Evolutionary conservation across 35 echinoderm and acorn worm species (phyloP), one percentile per base, ranked within the genome.

Genomic region (Antedon bifida): DNA sequence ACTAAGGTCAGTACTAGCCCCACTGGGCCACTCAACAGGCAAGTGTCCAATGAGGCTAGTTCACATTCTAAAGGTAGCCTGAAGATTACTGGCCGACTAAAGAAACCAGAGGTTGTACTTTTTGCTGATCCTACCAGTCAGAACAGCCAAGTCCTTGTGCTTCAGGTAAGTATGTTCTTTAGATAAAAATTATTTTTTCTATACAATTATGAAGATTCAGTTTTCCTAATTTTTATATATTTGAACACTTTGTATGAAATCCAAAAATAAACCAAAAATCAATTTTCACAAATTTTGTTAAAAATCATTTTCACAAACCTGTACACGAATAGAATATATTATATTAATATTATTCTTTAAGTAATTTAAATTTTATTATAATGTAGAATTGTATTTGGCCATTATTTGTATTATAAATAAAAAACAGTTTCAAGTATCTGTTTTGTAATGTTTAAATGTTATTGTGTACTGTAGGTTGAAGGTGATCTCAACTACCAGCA

Each of bases 81-180:
- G 0, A 86, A 85, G 90, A 80, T 99, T 77, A 90, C 74, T 44
- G 91, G 90, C 73, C 82, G 87, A 46, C 81, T 99, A 23, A 80
- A 91, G 82, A 92, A 85, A 75, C 95, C 95, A 34, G 95, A 99
- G 73, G 85, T 99, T 0, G 95, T 99, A 1, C 42, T 99, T 16
- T 99, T 99, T 88, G 95, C 92, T 88, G 95, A 99, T 32, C 95
- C 95, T 0, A 99, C 95, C 64, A 99, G 88, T 74, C 82, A 86
- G 35, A 82, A 90, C 31, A 99, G 90, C 79, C 95, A 99, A 34
- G 88, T 92, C 31, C 78, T 99, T 16, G 90, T 97, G 2, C 85
- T 99, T 1, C 89, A 92, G 88, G 95, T 92, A 77, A 32, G 32
- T 14, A 16, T n/a, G n/a, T 73, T 14, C n/a, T 14, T 16, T n/a